Percentiles rank a stretch among this genome's conserved stretches.
These are phyloP conservation scores for Trichopria drosophilae DNA, from an alignment of 2,888 invertebrate genomes.

Conservation along the genomic window DNA sequence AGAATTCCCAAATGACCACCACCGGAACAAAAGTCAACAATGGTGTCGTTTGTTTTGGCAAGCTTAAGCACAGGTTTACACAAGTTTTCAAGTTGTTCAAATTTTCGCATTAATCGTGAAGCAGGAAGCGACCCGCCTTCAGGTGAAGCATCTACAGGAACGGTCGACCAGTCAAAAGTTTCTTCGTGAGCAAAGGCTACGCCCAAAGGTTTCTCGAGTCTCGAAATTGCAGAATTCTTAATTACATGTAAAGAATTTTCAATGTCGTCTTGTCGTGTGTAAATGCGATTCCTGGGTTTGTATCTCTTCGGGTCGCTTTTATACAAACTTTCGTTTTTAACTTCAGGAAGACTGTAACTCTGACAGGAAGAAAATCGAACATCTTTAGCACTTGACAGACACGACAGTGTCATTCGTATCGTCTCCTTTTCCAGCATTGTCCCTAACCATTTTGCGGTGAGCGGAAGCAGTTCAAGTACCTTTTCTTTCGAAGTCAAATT, in stretches of 20 bases:
- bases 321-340: conserved; percentile 70
- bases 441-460: conserved; percentile 68
- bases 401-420: conserved; percentile 48
- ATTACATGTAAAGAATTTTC: conserved; percentile 63
- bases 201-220: conserved; percentile 54
- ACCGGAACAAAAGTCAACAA: conserved; percentile 94
- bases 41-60: conserved; percentile 68
- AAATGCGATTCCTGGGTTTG: conserved; percentile 72
- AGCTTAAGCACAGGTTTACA: conserved; percentile 74
- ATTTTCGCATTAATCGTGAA: conserved; percentile 74
- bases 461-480: conserved; percentile 61
- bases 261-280: conserved; percentile 77
- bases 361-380: too few relatives aligned
- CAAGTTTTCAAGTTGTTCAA: conserved; percentile 84
- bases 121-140: conserved; percentile 78
- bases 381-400: too few relatives aligned
- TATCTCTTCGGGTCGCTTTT: conserved; percentile 78
- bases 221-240: conserved; percentile 58
- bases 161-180: conserved; percentile 68
- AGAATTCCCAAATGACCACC: conserved; percentile 91
- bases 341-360: conserved; percentile 58
- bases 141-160: conserved; percentile 78
- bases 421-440: conserved; percentile 48
- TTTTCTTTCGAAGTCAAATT: conserved; percentile 54
- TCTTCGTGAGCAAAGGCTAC: conserved; percentile 57